These are phyloP conservation scores for Prostheceraeus crozeri DNA, from an alignment of 2,888 invertebrate species.

Conservation along the genomic window DNA sequence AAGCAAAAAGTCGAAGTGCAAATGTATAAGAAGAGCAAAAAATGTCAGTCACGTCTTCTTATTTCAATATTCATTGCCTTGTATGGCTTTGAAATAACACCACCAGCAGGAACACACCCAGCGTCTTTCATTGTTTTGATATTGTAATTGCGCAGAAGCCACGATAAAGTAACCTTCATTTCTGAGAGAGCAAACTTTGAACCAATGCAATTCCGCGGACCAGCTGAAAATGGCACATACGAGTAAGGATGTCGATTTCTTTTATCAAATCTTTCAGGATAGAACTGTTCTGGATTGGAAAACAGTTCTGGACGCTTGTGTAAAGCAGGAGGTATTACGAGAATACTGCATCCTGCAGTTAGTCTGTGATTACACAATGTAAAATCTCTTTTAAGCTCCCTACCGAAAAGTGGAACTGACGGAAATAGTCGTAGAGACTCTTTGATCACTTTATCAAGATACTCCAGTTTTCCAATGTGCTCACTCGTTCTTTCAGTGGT, in stretches of 20 bases:
- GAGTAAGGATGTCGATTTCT: too few species aligned
- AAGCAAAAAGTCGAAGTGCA: too few species aligned
- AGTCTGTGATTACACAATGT: conserved; percentile 44
- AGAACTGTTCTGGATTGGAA: conserved; percentile 66
- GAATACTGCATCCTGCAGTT: conserved; percentile 49
- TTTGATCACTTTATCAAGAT: conserved; percentile 59
- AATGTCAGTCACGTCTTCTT: too few species aligned
- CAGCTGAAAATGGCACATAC: conserved; percentile 59
- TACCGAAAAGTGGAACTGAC: conserved; percentile 58
- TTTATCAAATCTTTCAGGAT: conserved; percentile 73
- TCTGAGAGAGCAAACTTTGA: conserved; percentile 59
- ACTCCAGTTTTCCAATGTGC: conserved; percentile 58
- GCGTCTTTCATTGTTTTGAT: not conserved
- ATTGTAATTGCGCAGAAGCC: conserved; percentile 58
- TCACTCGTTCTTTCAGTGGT: too few species aligned
- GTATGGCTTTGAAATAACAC: too few species aligned
- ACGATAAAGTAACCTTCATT: conserved; percentile 61
- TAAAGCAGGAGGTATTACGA: conserved; percentile 46
- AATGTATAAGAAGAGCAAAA: too few species aligned
- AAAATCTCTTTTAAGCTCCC: conserved; percentile 53
- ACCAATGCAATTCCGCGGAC: conserved; percentile 59
- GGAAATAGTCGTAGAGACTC: conserved; percentile 58
- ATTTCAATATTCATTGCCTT: too few species aligned
- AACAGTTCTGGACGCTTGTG: conserved; percentile 65
- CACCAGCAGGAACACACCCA: too few species aligned